Percentiles rank a stretch among this genome's conserved stretches.
These are phyloP conservation scores for Caenorhabditis tropicalis DNA, from an alignment of 1,140 invertebrate genomes.

Conservation along the genomic window DNA sequence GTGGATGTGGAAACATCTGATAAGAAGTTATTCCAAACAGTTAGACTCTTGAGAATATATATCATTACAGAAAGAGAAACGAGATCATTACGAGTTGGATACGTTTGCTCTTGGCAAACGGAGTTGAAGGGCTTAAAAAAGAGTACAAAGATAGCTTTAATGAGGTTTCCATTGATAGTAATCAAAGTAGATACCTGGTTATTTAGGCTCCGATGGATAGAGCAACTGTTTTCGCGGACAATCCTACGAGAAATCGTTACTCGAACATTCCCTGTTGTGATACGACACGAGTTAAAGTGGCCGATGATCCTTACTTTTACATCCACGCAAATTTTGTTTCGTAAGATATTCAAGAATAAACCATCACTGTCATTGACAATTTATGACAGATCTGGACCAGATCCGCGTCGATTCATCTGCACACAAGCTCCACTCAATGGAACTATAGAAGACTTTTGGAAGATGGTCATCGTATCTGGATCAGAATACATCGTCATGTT, in stretches of 20 bases:
- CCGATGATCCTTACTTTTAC: conserved; percentile 35
- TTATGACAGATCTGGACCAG: not conserved
- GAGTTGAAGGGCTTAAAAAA: conserved; percentile 1
- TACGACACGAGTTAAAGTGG: conserved; percentile 24
- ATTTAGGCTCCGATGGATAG: not conserved
- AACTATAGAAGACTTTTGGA: conserved; percentile 75
- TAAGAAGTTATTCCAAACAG: not conserved
- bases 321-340: conserved; percentile 48
- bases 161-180: too few species aligned
- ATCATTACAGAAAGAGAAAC: not conserved
- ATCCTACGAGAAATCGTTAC: conserved; percentile 40
- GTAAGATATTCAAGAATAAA: not conserved
- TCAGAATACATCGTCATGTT: conserved; percentile 73
- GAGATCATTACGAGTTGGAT: not conserved
- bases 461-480: conserved; percentile 73
- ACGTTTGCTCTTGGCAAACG: not conserved
- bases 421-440: conserved; percentile 58
- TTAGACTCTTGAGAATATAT: not conserved
- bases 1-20: not conserved
- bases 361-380: not conserved
- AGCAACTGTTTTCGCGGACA: not conserved
- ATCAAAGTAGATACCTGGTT: too few species aligned
- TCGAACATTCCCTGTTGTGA: conserved; percentile 44
- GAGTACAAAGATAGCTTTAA: not conserved
- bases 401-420: conserved; percentile 40